Conservation (phyloP, 1,140 invertebrate genomes). For the Orussus abietinus region DNA sequence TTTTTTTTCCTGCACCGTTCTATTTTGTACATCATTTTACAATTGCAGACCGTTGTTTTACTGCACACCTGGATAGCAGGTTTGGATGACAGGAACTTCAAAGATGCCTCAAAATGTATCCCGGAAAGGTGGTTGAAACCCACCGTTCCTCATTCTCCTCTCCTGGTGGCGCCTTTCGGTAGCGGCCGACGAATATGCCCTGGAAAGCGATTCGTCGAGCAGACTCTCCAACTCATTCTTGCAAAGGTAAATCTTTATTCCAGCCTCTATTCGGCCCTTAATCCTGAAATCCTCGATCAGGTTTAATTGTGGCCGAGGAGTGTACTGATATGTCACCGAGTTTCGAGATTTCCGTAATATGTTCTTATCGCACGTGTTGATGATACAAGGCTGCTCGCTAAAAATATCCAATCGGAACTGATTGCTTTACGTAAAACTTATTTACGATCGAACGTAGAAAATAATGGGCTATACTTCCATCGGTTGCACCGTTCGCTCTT, state of each 20-base stretch:
- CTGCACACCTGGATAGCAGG: constrained; percentile 83
- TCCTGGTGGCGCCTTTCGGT: constrained; percentile 82
- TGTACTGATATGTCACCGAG: no score
- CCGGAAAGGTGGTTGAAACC: constrained; percentile 79
- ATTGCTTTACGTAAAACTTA: no score
- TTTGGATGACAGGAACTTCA: constrained; percentile 73
- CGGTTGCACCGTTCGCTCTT: no score
- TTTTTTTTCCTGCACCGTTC: constrained; percentile 16
- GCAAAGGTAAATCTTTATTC: constrained; percentile 59
- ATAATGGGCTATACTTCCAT: no score
- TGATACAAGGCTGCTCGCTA: no score
- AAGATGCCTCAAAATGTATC: constrained; percentile 66
- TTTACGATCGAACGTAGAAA: no score
- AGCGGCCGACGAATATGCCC: constrained; percentile 77
- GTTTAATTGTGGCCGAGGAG: no score
- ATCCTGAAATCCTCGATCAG: neutral
- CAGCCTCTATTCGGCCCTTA: neutral
- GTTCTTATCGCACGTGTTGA: no score
- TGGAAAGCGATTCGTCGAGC: constrained; percentile 76
- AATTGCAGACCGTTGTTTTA: constrained; percentile 76
- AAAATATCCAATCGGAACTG: no score
- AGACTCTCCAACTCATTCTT: constrained; percentile 69
- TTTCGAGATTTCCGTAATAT: no score
- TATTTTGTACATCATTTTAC: no score
- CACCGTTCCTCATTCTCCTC: constrained; percentile 54